phyloP scores from a whole-genome alignment of 2,797 vertebrate species.

The Ptychobarbus kaznakovi region DNA sequence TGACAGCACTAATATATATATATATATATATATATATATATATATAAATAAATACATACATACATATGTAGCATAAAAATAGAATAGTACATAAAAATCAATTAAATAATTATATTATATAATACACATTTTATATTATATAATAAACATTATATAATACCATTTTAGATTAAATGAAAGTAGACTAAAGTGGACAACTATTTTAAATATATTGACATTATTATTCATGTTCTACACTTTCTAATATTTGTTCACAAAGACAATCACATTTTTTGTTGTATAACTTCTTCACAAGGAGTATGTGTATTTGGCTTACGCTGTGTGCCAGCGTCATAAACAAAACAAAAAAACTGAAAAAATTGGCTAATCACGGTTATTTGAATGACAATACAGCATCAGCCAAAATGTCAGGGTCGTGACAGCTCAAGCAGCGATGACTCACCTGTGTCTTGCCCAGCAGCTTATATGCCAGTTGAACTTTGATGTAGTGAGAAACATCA shows the following conservation, averaged over 20 bases:
- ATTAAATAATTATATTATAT: too few relatives aligned
- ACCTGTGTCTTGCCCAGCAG: slow-evolving; percentile 99
- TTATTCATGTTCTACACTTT: background rate
- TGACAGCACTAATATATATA: too few relatives aligned
- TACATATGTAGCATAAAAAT: background rate
- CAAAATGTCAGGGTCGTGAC: slow-evolving; percentile 2
- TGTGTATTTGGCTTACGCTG: background rate
- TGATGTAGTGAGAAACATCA: slow-evolving; percentile 94
- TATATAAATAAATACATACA: too few relatives aligned
- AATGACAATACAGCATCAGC: background rate
- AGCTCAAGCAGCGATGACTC: slow-evolving; percentile 60
- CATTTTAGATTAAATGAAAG: background rate
- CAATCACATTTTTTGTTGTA: background rate
- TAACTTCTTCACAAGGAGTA: background rate
- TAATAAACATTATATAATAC: too few relatives aligned
- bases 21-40: too few relatives aligned
- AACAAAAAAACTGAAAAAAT: background rate
- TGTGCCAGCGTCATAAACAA: background rate
- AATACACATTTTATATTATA: too few relatives aligned
- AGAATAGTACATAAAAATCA: background rate
- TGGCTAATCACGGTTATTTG: slow-evolving; percentile 3
- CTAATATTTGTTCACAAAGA: background rate
- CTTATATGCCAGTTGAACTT: slow-evolving; percentile 94
- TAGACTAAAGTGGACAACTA: background rate
- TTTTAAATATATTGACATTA: background rate